Evolutionary conservation across 2,888 invertebrate genomes (phyloP).

Genomic region (Phaedon cochleariae): DNA sequence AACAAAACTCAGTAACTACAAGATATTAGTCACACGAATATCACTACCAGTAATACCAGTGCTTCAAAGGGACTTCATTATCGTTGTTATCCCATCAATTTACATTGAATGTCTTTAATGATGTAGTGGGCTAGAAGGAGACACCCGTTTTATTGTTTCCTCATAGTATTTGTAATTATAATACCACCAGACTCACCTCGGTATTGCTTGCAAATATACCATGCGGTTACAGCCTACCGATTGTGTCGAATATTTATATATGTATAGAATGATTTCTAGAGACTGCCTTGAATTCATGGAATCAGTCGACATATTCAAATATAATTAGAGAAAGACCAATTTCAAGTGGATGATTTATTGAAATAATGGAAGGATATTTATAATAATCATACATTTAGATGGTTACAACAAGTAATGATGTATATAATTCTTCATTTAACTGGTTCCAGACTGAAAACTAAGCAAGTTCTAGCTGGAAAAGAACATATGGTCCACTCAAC

Average conservation of each 20-base stretch:
- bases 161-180: neutral
- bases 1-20: too few species aligned
- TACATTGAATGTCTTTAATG: neutral
- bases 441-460: too few species aligned
- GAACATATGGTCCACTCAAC: too few species aligned
- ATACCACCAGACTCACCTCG: neutral
- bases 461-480: too few species aligned
- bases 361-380: too few species aligned
- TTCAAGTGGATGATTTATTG: too few species aligned
- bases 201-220: neutral
- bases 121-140: neutral
- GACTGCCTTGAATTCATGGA: neutral
- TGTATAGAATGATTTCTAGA: neutral
- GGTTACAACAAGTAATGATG: too few species aligned
- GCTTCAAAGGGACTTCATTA: neutral
- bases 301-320: neutral
- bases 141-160: neutral
- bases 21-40: neutral
- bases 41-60: neutral
- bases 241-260: neutral
- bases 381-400: too few species aligned
- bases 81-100: neutral
- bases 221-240: neutral
- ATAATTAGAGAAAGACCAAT: too few species aligned
- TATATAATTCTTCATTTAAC: too few species aligned